Base-by-base conservation (phyloP, 2,888 invertebrate species). In the Listrodromus nycthemerus region DNA sequence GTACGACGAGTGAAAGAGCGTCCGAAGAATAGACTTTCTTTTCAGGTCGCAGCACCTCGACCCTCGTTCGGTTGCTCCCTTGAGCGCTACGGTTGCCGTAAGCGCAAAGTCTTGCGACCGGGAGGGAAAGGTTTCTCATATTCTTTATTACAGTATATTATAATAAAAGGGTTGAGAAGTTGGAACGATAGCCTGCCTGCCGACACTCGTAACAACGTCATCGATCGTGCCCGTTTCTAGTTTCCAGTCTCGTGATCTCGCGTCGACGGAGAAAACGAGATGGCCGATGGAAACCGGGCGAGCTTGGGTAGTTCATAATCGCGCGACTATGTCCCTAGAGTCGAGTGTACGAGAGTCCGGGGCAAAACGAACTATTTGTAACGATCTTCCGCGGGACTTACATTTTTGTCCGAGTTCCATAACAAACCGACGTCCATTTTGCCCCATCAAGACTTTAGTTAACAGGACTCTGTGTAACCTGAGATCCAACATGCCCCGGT, bases 141-240 rank as follows among this genome's bases (percentile, higher is more conserved):
- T 65, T 74, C 70, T 65, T 65, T 52, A 70, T 71, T 78, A 63
- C 69, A 69, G 50, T 71, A 77, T 77, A 77, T 80, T 77, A 77
- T 80, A 80, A 67, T 80, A 80, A 83, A 83, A 61, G 67, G 52
- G 69, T 52, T 24, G 13, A 10, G 80, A 52, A 65, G 67, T 41
- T 61, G 27, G 16, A 61, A 45, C 52, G 67, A 45, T 55, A 41
- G 73, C 55, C 67, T 50, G 66, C 52, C 45, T 61, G 70, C 52
- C 73, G 67, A 63, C 73, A 83, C 77, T 83, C 82, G 86, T 80
- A 82, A 81, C 81, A 82, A 81, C 81, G 76, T 81, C 85, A 87
- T 87, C 84, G 86, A 87, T 87, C 85, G 87, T 83, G 86, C 87
- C 84, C 82, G 73, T 86, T 86, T 87, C 85, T 81, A 85, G 85